These are phyloP conservation scores for Pempheris klunzingeri DNA, from an alignment of 2,797 vertebrate genomes.

Conservation along the genomic window DNA sequence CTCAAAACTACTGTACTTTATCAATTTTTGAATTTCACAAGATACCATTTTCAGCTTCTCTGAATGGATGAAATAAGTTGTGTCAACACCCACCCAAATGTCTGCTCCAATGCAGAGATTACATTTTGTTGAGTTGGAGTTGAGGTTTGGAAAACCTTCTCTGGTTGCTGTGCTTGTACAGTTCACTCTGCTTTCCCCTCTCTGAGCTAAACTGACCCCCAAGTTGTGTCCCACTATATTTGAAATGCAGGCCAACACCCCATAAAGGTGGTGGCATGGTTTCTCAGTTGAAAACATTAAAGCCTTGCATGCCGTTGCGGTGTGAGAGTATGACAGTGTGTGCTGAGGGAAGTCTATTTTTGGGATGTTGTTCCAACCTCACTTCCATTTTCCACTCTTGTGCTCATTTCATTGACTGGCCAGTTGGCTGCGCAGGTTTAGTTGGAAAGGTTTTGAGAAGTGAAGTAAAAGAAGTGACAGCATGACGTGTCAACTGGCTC, in stretches of 20 bases:
- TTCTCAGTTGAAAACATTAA: conserved; percentile 55
- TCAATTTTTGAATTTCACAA: conserved; percentile 32
- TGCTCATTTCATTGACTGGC: conserved; percentile 69
- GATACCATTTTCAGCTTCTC: conserved; percentile 28
- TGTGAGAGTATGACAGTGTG: conserved; percentile 55
- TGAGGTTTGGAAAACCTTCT: conserved; percentile 9
- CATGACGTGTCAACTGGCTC: conserved; percentile 12
- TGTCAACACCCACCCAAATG: conserved; percentile 35
- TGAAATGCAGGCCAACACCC: conserved; percentile 51
- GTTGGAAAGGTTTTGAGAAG: conserved; percentile 33
- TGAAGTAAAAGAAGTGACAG: conserved; percentile 26
- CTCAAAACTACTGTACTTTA: conserved; percentile 9
- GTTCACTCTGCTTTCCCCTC: conserved; percentile 19
- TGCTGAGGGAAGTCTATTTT: conserved; percentile 70
- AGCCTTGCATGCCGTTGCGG: conserved; percentile 58
- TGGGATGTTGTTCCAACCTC: conserved; percentile 70
- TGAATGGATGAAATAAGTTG: conserved; percentile 27
- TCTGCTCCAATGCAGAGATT: conserved; percentile 23
- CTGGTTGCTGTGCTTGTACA: background rate
- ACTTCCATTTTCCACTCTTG: conserved; percentile 59
- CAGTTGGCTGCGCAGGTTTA: conserved; percentile 22
- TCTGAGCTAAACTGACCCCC: conserved; percentile 20
- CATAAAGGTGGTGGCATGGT: conserved; percentile 42
- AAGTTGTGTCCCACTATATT: conserved; percentile 43
- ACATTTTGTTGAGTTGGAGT: background rate